phyloP scores from a whole-genome alignment of 2,797 vertebrate species.

The Clarias platycephalus region DNA sequence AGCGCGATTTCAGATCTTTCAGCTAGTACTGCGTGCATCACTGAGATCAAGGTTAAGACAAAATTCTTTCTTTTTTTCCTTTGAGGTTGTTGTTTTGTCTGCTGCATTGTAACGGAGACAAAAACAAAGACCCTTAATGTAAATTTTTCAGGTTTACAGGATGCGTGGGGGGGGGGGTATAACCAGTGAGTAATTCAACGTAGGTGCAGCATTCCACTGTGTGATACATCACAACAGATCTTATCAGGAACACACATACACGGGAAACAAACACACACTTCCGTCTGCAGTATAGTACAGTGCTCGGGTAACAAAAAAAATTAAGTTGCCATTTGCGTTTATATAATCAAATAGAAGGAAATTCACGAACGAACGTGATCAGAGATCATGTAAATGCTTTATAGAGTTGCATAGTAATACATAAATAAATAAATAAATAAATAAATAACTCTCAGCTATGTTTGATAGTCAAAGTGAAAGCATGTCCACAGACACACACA shows the following conservation, averaged over 20 bases:
- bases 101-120: too few species aligned
- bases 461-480: too few species aligned
- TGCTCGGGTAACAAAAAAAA: too few species aligned
- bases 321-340: too few species aligned
- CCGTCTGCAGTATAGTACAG: too few species aligned
- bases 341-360: too few species aligned
- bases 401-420: too few species aligned
- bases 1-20: neutral
- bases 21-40: neutral
- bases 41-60: neutral
- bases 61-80: neutral
- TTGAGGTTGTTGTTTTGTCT: neutral
- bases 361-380: too few species aligned
- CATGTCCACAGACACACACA: too few species aligned
- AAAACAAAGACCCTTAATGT: neutral
- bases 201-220: neutral
- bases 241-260: neutral
- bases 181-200: neutral
- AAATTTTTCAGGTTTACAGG: neutral
- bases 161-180: neutral
- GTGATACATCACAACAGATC: neutral
- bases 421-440: too few species aligned
- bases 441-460: too few species aligned
- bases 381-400: too few species aligned
- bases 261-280: neutral